Evolutionary conservation across 2,113 vertebrate species (phyloP).

Genomic region (Nyctibius bracteatus): DNA sequence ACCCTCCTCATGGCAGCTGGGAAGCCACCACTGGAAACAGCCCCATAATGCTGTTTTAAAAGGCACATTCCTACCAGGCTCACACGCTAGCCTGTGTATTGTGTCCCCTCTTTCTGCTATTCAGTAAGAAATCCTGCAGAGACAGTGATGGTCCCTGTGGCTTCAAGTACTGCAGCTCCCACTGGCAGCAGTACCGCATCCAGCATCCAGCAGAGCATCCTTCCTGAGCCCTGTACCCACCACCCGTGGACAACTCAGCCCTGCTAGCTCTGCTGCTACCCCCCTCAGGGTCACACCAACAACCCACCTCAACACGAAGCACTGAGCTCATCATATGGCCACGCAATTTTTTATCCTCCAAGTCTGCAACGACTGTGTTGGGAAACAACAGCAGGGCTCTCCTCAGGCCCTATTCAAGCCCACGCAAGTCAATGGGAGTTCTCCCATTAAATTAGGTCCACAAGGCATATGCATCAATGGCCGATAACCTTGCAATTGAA

Average conservation of each 20-base stretch:
- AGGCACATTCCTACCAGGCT: not conserved
- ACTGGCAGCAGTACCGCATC: not conserved
- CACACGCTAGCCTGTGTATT: not conserved
- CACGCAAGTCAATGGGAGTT: not conserved
- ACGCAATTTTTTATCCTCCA: not conserved
- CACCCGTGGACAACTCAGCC: not conserved
- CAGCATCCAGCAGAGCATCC: slow-evolving; percentile 23
- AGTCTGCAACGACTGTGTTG: not conserved
- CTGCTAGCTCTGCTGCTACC: not conserved
- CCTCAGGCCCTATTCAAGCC: not conserved
- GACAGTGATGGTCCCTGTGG: not conserved
- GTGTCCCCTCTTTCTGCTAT: not conserved
- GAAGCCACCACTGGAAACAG: not conserved
- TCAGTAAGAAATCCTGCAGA: not conserved
- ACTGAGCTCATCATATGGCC: not conserved
- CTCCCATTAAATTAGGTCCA: slow-evolving; percentile 16
- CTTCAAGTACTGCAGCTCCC: not conserved
- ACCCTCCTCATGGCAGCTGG: not conserved
- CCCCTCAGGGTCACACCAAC: not conserved
- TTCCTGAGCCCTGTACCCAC: not conserved
- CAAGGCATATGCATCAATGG: not conserved
- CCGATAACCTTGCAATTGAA: slow-evolving; percentile 18
- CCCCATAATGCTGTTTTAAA: not conserved
- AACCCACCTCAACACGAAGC: not conserved
- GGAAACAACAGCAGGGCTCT: not conserved